Evolutionary conservation across 1,140 invertebrate genomes (phyloP).

Genomic region (Dryas iulia): DNA sequence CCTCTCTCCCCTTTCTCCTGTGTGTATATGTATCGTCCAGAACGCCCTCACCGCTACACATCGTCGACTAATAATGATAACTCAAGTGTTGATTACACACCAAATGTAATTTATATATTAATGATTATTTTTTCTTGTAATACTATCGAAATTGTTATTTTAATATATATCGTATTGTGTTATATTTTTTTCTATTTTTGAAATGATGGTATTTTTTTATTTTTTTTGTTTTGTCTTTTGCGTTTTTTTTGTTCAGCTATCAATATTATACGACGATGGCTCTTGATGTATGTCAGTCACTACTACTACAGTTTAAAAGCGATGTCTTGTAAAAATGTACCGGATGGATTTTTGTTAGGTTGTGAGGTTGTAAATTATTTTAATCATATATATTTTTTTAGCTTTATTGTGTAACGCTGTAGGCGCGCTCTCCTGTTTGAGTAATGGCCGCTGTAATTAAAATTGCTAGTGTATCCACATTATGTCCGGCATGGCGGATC

Average conservation of each 20-base stretch:
- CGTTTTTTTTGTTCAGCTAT: not conserved
- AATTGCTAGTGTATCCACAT: slow-evolving; percentile 53
- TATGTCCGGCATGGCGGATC: no score
- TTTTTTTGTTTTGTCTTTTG: not conserved
- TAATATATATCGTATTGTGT: not conserved
- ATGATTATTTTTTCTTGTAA: not conserved
- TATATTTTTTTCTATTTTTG: not conserved
- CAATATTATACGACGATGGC: not conserved
- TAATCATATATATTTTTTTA: slow-evolving; percentile 75
- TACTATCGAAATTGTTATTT: not conserved
- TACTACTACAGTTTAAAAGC: not conserved
- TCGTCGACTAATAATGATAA: slow-evolving; percentile 1
- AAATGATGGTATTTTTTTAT: not conserved
- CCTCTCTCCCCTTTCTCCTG: slow-evolving; percentile 37
- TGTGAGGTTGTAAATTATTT: slow-evolving; percentile 79
- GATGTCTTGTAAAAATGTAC: slow-evolving; percentile 43
- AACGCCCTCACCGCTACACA: not conserved
- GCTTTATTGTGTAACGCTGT: slow-evolving; percentile 69
- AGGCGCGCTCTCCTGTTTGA: slow-evolving; percentile 36
- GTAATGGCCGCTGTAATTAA: slow-evolving; percentile 40
- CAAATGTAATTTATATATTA: not conserved
- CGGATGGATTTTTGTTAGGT: slow-evolving; percentile 70
- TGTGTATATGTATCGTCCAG: slow-evolving; percentile 63
- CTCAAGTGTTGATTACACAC: not conserved
- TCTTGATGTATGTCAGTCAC: not conserved